Evolutionary conservation across 2,888 invertebrate genomes (phyloP).

Genomic region (Alloscopus bannaensis): DNA sequence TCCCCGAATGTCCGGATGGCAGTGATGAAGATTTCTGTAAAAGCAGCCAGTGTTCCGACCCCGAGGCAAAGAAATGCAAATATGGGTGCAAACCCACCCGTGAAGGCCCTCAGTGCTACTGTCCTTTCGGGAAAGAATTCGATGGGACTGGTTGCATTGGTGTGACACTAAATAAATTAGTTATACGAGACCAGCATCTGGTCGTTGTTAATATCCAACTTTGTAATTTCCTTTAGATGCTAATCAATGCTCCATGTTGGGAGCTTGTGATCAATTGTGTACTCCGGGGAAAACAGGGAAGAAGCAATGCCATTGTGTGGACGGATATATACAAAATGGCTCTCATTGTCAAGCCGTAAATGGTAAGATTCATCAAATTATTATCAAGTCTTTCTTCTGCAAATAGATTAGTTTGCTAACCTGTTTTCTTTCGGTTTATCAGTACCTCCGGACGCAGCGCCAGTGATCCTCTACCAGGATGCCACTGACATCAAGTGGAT

Average conservation of each 20-base stretch:
- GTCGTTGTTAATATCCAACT: no score
- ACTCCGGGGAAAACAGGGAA: slow-evolving; percentile 81
- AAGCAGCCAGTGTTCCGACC: slow-evolving; percentile 77
- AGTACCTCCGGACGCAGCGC: slow-evolving; percentile 80
- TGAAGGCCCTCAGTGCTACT: slow-evolving; percentile 85
- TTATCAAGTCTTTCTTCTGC: slow-evolving; percentile 14
- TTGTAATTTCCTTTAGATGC: slow-evolving; percentile 79
- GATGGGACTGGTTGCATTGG: slow-evolving; percentile 80
- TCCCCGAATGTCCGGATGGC: slow-evolving; percentile 57
- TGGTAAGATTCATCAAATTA: slow-evolving; percentile 77
- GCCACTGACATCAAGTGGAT: slow-evolving; percentile 81
- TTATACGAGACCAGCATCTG: slow-evolving; percentile 10
- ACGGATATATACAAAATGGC: slow-evolving; percentile 81
- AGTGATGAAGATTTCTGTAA: slow-evolving; percentile 75
- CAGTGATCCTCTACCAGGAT: slow-evolving; percentile 84
- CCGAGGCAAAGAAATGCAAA: slow-evolving; percentile 78
- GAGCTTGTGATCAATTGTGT: slow-evolving; percentile 85
- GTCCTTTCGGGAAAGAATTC: slow-evolving; percentile 80
- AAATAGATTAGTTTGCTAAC: no score
- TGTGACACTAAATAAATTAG: slow-evolving; percentile 73
- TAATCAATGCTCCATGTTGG: slow-evolving; percentile 85
- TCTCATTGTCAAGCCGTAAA: slow-evolving; percentile 82
- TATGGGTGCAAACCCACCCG: slow-evolving; percentile 84
- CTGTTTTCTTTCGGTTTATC: not conserved
- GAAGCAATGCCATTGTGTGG: slow-evolving; percentile 82